Evolutionary conservation across 2,113 vertebrate species (phyloP).

Genomic region (Albula glossodonta): DNA sequence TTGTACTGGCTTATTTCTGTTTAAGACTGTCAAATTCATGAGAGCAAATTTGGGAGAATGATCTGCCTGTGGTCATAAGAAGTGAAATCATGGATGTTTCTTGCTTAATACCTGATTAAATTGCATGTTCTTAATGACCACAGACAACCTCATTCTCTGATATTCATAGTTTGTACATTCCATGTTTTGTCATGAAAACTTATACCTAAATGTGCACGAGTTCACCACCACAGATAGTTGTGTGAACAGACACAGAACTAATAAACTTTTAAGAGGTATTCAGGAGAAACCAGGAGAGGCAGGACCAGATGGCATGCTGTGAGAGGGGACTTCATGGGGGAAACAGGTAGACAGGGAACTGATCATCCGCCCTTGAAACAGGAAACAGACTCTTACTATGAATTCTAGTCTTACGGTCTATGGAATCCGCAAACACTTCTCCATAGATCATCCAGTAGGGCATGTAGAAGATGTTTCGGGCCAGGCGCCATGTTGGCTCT

Average conservation of each 20-base stretch:
- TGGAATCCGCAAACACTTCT: slow-evolving; percentile 99
- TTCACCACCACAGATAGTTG: slow-evolving; percentile 55
- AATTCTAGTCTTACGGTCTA: slow-evolving; percentile 99
- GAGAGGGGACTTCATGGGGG: background rate
- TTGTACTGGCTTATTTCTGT: too few species aligned
- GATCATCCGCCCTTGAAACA: slow-evolving; percentile 88
- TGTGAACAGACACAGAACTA: background rate
- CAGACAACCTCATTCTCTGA: background rate
- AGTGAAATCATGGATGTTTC: background rate
- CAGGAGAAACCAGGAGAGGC: background rate
- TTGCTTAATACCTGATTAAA: background rate
- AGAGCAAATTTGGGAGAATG: too few species aligned
- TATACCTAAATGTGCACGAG: background rate
- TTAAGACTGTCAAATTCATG: background rate
- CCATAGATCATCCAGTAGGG: slow-evolving; percentile 99
- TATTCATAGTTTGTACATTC: background rate
- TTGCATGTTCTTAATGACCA: background rate
- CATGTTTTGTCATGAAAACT: background rate
- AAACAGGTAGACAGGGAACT: slow-evolving; percentile 37
- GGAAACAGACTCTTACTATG: slow-evolving; percentile 99
- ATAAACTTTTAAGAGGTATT: background rate
- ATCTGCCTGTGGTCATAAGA: too few species aligned
- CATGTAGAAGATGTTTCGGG: slow-evolving; percentile 99
- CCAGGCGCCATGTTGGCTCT: slow-evolving; percentile 94
- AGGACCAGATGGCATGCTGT: background rate